phyloP scores from a whole-genome alignment of 2,888 invertebrate species.

The Clepsis dumicolana region DNA sequence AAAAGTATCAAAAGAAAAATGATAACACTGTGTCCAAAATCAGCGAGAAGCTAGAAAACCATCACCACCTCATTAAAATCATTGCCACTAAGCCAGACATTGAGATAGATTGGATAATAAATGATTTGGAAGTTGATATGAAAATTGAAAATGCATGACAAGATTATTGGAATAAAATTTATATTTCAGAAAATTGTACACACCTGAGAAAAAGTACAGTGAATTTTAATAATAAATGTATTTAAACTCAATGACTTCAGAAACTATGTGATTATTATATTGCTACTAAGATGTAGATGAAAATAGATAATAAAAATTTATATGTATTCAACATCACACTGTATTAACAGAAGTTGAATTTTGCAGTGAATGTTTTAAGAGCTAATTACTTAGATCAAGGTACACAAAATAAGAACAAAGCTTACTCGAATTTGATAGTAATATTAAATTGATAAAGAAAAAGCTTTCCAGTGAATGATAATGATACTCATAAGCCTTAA shows the following conservation, averaged over 20 bases:
- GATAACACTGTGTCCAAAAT: slow-evolving; percentile 68
- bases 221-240: slow-evolving; percentile 71
- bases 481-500: slow-evolving; percentile 38
- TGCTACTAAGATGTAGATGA: slow-evolving; percentile 67
- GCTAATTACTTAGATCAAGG: slow-evolving; percentile 31
- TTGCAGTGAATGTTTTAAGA: slow-evolving; percentile 33
- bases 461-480: slow-evolving; percentile 45
- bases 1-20: slow-evolving; percentile 78
- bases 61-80: slow-evolving; percentile 58
- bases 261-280: slow-evolving; percentile 62
- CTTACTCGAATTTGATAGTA: slow-evolving; percentile 55
- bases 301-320: slow-evolving; percentile 73
- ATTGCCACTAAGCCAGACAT: slow-evolving; percentile 56
- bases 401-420: slow-evolving; percentile 53
- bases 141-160: slow-evolving; percentile 64
- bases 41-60: slow-evolving; percentile 67
- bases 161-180: slow-evolving; percentile 80
- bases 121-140: slow-evolving; percentile 61
- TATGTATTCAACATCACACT: slow-evolving; percentile 43
- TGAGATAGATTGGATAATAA: slow-evolving; percentile 63
- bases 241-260: slow-evolving; percentile 70
- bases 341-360: slow-evolving; percentile 37
- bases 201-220: slow-evolving; percentile 83
- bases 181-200: slow-evolving; percentile 86
- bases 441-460: slow-evolving; percentile 59